phyloP scores from a whole-genome alignment of 2,888 invertebrate genomes.

The Nemotelus nigrinus region DNA sequence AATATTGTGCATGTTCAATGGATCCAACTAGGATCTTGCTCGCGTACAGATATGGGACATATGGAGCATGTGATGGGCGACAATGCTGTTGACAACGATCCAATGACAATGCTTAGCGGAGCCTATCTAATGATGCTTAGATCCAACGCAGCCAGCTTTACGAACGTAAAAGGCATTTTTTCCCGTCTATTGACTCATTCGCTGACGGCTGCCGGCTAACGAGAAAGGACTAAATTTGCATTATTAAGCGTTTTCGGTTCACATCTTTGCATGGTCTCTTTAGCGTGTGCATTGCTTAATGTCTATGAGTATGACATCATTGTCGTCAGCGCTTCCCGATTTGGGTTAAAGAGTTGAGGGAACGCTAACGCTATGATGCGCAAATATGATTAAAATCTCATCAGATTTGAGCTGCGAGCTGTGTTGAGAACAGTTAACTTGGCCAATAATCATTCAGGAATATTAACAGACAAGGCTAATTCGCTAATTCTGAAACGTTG shows the following conservation, averaged over 20 bases:
- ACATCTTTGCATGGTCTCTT: constrained; percentile 17
- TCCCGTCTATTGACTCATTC: constrained; percentile 5
- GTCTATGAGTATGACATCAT: no score
- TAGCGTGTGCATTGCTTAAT: constrained; percentile 4
- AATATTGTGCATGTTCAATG: constrained; percentile 34
- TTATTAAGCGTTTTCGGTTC: constrained; percentile 31
- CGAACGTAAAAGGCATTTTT: constrained; percentile 8
- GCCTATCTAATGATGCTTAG: constrained; percentile 13
- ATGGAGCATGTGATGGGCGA: neutral
- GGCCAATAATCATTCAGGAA: no score
- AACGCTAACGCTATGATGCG: no score
- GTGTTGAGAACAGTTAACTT: no score
- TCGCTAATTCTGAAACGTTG: no score
- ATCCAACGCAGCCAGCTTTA: neutral
- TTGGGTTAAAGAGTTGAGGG: no score
- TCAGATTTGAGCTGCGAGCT: no score
- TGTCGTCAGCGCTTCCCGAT: no score
- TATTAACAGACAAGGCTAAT: no score
- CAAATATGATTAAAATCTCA: no score
- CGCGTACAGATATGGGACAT: neutral
- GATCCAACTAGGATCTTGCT: neutral
- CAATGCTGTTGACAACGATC: neutral
- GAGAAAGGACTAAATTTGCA: constrained; percentile 29
- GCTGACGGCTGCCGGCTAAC: neutral
- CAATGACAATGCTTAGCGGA: constrained; percentile 20